phyloP scores from a whole-genome alignment of 2,888 invertebrate species.

The Microdon myrmicae region DNA sequence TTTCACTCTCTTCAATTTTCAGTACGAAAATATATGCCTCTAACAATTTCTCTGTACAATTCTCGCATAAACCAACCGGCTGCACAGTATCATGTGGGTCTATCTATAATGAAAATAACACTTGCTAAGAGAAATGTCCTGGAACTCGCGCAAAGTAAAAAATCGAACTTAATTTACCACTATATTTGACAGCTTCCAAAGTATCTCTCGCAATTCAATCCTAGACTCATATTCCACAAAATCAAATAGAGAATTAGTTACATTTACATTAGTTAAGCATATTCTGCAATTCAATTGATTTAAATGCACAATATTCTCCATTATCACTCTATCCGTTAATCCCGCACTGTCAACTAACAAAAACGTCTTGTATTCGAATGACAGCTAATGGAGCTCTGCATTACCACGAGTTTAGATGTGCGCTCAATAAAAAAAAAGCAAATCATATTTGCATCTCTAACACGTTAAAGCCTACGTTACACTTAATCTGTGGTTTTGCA shows the following conservation, averaged over 20 bases:
- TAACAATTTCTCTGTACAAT: slow-evolving; percentile 59
- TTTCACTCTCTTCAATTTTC: slow-evolving; percentile 58
- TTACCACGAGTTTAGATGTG: no score
- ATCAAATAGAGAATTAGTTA: slow-evolving; percentile 58
- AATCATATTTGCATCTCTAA: no score
- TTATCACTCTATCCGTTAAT: no score
- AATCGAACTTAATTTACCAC: slow-evolving; percentile 53
- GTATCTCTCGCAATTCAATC: slow-evolving; percentile 56
- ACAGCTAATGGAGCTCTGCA: no score
- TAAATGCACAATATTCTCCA: slow-evolving; percentile 30
- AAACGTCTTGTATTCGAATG: neutral
- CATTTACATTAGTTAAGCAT: slow-evolving; percentile 56
- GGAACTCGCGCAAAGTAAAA: neutral
- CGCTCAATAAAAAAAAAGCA: no score
- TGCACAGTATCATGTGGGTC: slow-evolving; percentile 49
- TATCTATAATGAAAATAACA: slow-evolving; percentile 48
- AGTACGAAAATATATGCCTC: slow-evolving; percentile 60
- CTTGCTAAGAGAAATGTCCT: neutral
- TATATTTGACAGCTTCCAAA: slow-evolving; percentile 57
- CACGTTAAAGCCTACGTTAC: no score
- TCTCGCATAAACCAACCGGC: slow-evolving; percentile 58
- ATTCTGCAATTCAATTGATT: slow-evolving; percentile 56
- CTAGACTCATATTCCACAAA: slow-evolving; percentile 57
- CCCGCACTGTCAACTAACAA: neutral
- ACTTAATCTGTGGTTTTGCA: no score